Evolutionary conservation across 2,797 vertebrate genomes (phyloP).

Genomic region (Hippocampus kuda): DNA sequence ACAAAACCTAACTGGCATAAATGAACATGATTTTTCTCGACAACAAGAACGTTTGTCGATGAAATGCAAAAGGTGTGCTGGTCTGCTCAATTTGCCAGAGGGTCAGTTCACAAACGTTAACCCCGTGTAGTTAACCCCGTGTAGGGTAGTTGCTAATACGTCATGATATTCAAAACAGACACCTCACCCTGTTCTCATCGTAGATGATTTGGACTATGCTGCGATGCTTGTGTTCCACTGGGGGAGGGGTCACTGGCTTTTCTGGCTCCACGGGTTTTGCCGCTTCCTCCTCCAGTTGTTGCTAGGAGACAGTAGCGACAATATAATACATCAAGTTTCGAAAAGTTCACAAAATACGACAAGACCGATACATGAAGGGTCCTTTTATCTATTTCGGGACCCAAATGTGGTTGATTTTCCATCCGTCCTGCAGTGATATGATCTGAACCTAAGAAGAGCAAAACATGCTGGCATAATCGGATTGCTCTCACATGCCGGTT

Average conservation of each 20-base stretch:
- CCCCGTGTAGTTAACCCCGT: background rate
- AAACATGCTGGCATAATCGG: constrained; percentile 20
- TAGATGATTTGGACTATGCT: constrained; percentile 99
- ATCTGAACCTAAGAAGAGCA: constrained; percentile 15
- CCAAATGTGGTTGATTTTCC: background rate
- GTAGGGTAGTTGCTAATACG: constrained; percentile 5
- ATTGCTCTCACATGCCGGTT: constrained; percentile 20
- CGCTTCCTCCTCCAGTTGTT: constrained; percentile 99
- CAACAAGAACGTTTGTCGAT: background rate
- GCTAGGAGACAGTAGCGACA: constrained; percentile 76
- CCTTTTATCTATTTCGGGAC: constrained; percentile 1
- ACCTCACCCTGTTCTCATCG: constrained; percentile 91
- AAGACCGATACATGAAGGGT: background rate
- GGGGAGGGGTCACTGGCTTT: constrained; percentile 91
- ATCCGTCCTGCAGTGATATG: constrained; percentile 6
- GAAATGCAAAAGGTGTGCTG: background rate
- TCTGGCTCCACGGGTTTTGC: constrained; percentile 96
- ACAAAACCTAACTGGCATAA: background rate
- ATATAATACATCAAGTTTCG: constrained; percentile 20
- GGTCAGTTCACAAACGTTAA: background rate
- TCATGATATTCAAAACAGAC: constrained; percentile 10
- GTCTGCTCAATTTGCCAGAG: background rate
- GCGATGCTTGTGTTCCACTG: constrained; percentile 97
- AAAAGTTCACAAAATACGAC: constrained; percentile 13
- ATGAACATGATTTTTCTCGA: background rate